Conservation (phyloP, 1,140 invertebrate genomes). For the Drosophila insularis region DNA sequence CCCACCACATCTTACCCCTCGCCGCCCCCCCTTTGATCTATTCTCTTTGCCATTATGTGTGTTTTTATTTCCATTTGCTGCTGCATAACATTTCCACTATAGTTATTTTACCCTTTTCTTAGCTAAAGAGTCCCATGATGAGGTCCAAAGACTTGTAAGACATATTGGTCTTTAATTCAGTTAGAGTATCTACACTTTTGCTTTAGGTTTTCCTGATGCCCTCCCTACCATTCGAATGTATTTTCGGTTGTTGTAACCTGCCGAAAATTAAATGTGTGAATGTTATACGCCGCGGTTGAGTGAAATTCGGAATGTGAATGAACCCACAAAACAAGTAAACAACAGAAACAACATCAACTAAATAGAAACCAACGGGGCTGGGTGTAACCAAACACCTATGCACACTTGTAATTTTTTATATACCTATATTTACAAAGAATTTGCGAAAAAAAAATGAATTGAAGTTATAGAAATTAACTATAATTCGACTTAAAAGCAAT, state of each 20-base stretch:
- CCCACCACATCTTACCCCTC: background rate
- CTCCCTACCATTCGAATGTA: background rate
- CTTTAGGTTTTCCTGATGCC: background rate
- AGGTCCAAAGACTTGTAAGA: background rate
- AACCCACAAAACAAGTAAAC: constrained; percentile 36
- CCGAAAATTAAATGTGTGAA: constrained; percentile 64
- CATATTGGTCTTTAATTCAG: background rate
- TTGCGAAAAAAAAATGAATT: too few relatives aligned
- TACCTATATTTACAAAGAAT: too few relatives aligned
- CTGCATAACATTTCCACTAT: background rate
- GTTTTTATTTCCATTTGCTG: background rate
- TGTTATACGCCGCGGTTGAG: constrained; percentile 57
- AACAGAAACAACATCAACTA: background rate
- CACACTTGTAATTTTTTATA: too few relatives aligned
- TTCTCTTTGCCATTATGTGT: background rate
- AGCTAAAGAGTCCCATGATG: background rate
- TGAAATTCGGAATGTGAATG: constrained; percentile 65
- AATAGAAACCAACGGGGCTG: constrained; percentile 21
- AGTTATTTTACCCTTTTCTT: background rate
- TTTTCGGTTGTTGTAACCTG: constrained; percentile 8
- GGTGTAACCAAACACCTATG: too few relatives aligned
- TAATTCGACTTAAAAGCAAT: too few relatives aligned
- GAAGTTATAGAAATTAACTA: too few relatives aligned
- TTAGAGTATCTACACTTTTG: constrained; percentile 33
- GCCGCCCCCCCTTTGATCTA: background rate